A percentile compares a stretch with the other conserved stretches of the same genome.
phyloP scores from a whole-genome alignment of 23 tunicate species.

The Styela clava region DNA sequence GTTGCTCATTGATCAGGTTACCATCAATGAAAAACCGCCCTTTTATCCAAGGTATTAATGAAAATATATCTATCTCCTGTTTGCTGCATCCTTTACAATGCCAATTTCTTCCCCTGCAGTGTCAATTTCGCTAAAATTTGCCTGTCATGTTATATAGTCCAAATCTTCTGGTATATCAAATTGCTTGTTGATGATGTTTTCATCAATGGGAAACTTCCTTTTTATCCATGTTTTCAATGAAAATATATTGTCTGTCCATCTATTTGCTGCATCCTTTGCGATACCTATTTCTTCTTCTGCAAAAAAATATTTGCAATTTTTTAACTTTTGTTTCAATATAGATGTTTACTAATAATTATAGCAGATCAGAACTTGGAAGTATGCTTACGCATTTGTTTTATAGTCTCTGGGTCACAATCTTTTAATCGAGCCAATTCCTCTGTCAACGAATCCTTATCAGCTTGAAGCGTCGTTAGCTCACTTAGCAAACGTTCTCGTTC shows the following conservation, averaged over 20 bases:
- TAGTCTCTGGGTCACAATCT: slow-evolving; percentile 70
- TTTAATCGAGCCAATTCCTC: slow-evolving; percentile 42
- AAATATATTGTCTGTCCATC: slow-evolving; percentile 97
- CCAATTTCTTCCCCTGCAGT: too few species aligned
- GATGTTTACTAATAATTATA: background rate
- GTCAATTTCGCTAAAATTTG: too few species aligned
- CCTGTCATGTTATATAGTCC: slow-evolving; percentile 57
- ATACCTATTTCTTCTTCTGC: slow-evolving; percentile 36
- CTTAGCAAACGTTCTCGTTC: slow-evolving; percentile 44
- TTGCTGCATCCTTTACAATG: too few species aligned
- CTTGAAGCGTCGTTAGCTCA: slow-evolving; percentile 33
- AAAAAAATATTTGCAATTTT: background rate
- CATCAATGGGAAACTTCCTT: slow-evolving; percentile 89
- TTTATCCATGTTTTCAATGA: slow-evolving; percentile 86
- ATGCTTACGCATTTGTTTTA: slow-evolving; percentile 48
- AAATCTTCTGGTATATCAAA: slow-evolving; percentile 97
- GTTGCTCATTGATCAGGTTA: too few species aligned
- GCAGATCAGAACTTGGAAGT: background rate
- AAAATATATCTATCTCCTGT: too few species aligned
- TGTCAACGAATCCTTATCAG: slow-evolving; percentile 34
- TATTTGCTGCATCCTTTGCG: slow-evolving; percentile 86
- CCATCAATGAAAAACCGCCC: too few species aligned
- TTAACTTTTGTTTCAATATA: background rate
- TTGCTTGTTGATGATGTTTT: slow-evolving; percentile 74
- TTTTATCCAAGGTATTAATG: too few species aligned